Evolutionary conservation across 2,113 vertebrate genomes (phyloP).

Genomic region (Sceloporus tristichus): DNA sequence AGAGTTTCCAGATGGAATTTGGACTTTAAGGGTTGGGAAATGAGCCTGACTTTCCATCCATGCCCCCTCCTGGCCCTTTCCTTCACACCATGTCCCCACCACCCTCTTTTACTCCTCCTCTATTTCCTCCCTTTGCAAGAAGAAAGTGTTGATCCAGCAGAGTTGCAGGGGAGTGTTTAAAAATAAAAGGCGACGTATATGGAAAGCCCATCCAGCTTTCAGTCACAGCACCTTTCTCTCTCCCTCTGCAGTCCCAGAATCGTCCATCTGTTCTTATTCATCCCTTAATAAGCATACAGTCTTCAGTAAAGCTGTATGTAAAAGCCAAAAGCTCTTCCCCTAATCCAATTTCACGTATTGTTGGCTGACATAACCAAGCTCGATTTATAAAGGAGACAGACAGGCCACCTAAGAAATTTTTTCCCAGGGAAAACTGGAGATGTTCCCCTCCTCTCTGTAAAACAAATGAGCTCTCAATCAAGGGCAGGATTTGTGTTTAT

Average conservation of each 20-base stretch:
- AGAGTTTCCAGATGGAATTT: slow-evolving; percentile 79
- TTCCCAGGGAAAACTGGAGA: not conserved
- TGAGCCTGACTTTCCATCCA: slow-evolving; percentile 66
- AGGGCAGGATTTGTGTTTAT: slow-evolving; percentile 23
- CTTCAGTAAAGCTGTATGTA: slow-evolving; percentile 22
- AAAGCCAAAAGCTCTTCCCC: slow-evolving; percentile 46
- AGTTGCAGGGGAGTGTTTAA: slow-evolving; percentile 75
- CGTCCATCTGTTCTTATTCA: slow-evolving; percentile 56
- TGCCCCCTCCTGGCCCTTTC: slow-evolving; percentile 26
- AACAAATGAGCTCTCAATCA: slow-evolving; percentile 32
- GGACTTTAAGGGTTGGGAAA: slow-evolving; percentile 66
- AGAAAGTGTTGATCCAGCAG: slow-evolving; percentile 81
- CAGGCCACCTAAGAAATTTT: slow-evolving; percentile 24
- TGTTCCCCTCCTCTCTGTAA: not conserved
- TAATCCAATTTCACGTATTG: slow-evolving; percentile 45
- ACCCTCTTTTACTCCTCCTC: slow-evolving; percentile 54
- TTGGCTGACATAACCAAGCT: slow-evolving; percentile 35
- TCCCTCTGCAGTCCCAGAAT: slow-evolving; percentile 27
- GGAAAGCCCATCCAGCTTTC: slow-evolving; percentile 69
- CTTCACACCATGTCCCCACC: slow-evolving; percentile 51
- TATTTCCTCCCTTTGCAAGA: slow-evolving; percentile 71
- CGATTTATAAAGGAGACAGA: slow-evolving; percentile 1
- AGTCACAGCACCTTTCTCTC: slow-evolving; percentile 60
- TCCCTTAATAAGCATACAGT: slow-evolving; percentile 36
- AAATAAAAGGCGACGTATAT: slow-evolving; percentile 83